phyloP scores from a whole-genome alignment of 2,797 vertebrate species.

The Sebastes taczanowskii region DNA sequence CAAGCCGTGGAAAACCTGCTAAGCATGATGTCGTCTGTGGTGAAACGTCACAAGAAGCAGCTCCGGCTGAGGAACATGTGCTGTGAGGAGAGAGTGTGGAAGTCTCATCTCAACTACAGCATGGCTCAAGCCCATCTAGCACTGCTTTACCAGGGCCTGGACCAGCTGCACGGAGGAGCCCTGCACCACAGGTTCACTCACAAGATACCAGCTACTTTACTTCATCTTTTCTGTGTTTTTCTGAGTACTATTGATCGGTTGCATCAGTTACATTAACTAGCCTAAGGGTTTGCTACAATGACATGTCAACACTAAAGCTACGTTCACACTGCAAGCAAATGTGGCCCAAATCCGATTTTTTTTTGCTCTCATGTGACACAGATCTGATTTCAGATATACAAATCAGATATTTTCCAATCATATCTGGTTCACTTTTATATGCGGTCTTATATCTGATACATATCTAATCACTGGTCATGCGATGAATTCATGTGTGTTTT shows the following conservation, averaged over 20 bases:
- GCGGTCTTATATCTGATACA: no score
- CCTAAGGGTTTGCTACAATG: background rate
- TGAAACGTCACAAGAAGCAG: slow-evolving; percentile 67
- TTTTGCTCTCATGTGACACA: no score
- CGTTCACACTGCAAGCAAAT: no score
- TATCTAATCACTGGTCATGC: no score
- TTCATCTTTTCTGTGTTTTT: background rate
- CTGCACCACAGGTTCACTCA: slow-evolving; percentile 80
- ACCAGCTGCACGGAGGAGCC: slow-evolving; percentile 58
- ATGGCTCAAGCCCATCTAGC: slow-evolving; percentile 84
- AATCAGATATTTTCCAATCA: no score
- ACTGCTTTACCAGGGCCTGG: slow-evolving; percentile 79
- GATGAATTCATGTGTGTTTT: no score
- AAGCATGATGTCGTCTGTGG: slow-evolving; percentile 68
- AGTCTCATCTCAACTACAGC: slow-evolving; percentile 86
- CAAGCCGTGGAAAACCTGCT: slow-evolving; percentile 71
- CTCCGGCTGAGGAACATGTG: slow-evolving; percentile 77
- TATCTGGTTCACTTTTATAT: no score
- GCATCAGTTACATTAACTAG: background rate
- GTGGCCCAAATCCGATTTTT: no score
- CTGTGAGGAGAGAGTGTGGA: slow-evolving; percentile 89
- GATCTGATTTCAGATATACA: no score
- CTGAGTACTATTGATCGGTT: background rate
- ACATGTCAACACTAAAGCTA: background rate
- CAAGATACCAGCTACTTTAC: background rate